These are phyloP conservation scores for Archocentrus centrarchus DNA, from an alignment of 2,113 vertebrate genomes.

Conservation along the genomic window DNA sequence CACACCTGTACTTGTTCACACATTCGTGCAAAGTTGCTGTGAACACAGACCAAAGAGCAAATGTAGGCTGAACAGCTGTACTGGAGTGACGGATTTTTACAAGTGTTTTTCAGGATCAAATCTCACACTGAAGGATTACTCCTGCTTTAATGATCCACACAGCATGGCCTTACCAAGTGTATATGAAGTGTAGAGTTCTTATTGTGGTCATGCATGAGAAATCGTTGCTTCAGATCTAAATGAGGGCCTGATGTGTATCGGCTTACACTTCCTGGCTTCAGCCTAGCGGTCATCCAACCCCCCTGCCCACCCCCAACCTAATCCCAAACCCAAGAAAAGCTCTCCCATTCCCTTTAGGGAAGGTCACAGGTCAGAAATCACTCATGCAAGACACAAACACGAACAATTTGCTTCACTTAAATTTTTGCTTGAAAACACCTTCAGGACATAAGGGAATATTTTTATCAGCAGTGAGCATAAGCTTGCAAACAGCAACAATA, in stretches of 20 bases:
- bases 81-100: conserved; percentile 45
- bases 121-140: conserved; percentile 59
- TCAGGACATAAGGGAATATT: neutral
- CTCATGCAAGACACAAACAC: conserved; percentile 51
- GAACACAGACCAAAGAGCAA: conserved; percentile 12
- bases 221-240: conserved; percentile 72
- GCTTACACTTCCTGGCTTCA: conserved; percentile 72
- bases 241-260: conserved; percentile 67
- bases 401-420: conserved; percentile 3
- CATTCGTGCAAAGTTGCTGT: conserved; percentile 5
- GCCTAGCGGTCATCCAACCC: conserved; percentile 59
- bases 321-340: conserved; percentile 41
- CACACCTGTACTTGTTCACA: conserved; percentile 28
- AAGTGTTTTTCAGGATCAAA: conserved; percentile 44
- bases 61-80: conserved; percentile 48
- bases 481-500: conserved; percentile 5
- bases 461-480: neutral
- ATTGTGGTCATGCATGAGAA: conserved; percentile 71
- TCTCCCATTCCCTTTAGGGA: conserved; percentile 40
- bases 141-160: conserved; percentile 63
- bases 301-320: conserved; percentile 21
- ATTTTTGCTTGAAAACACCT: neutral
- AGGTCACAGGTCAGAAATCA: conserved; percentile 68
- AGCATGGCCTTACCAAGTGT: conserved; percentile 34
- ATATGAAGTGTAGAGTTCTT: conserved; percentile 60